Base-by-base conservation (phyloP, 1,140 invertebrate genomes). In the Drosophila lini region DNA sequence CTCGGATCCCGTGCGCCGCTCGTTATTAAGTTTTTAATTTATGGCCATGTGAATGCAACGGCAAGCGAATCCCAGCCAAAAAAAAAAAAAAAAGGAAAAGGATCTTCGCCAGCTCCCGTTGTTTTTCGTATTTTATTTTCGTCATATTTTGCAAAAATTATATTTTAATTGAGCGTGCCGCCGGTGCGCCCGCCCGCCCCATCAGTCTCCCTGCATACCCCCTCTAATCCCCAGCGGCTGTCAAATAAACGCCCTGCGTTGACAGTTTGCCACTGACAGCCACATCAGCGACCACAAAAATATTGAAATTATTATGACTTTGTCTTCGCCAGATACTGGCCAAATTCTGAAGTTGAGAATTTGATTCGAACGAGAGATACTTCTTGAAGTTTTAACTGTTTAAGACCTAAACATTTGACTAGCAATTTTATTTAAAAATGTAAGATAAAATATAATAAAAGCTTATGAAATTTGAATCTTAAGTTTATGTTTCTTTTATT, bases 11-110 rank as follows among this genome's bases (percentile, higher is more conserved):
- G 75, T 45, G 69, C 70, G 42, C 68, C 65, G 86, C 79, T 79
- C 80, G 88, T 90, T 90, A 90, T 90, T 91, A 91, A 91, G 82
- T 88, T 88, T 91, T 91, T 88, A 91, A 91, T 91, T 91, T 91
- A 91, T 91, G 82, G 52, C 74, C 70, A 84, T 89, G 85, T 84
- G 85, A 85, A 78, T 80, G 80, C 65, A 81, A 31, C 22, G 74
- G 64, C 52, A 62, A 61, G 62, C 75, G 59, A 61, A 67, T 70
- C 47, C 69, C 38, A 56, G 45, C 53, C 3, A 32, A 62, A 53
- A 59, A n/a, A 22, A 22, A 52, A 41, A 61, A 57, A 44, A 22
- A 52, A 32, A 40, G 52, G 15, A 25, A 52, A 48, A 32, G 65
- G 19, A 70, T 71, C 69, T 71, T 50, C 31, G 31, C 68, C 31